phyloP scores from a whole-genome alignment of 2,113 vertebrate genomes.

The Xiphias gladius region DNA sequence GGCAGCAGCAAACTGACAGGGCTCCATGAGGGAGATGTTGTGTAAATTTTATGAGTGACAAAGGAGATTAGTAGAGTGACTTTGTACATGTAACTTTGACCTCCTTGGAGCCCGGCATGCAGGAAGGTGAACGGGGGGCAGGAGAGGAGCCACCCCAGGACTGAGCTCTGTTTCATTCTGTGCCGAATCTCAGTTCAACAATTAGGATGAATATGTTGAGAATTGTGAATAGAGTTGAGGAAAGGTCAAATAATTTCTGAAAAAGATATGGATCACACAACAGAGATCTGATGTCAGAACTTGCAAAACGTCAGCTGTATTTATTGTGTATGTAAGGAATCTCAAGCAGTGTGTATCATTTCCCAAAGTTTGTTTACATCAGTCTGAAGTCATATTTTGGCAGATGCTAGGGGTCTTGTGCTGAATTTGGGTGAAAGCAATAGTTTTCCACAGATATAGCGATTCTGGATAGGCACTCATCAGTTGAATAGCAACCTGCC shows the following conservation, averaged over 20 bases:
- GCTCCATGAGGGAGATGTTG: slow-evolving; percentile 86
- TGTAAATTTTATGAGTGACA: slow-evolving; percentile 91
- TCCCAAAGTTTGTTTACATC: slow-evolving; percentile 58
- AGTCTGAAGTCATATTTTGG: slow-evolving; percentile 67
- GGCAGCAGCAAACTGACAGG: slow-evolving; percentile 86
- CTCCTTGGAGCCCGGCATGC: slow-evolving; percentile 69
- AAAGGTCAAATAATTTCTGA: background rate
- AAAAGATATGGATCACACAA: background rate
- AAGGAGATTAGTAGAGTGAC: slow-evolving; percentile 86
- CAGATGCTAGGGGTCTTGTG: slow-evolving; percentile 60
- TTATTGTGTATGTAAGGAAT: background rate
- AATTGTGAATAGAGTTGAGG: background rate
- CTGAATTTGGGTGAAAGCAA: slow-evolving; percentile 60
- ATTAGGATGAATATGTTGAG: background rate
- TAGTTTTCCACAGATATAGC: slow-evolving; percentile 65
- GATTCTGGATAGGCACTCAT: slow-evolving; percentile 72
- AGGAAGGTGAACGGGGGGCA: slow-evolving; percentile 61
- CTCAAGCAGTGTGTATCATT: slow-evolving; percentile 27
- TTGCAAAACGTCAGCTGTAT: background rate
- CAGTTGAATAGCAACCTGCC: slow-evolving; percentile 76
- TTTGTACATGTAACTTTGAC: slow-evolving; percentile 84
- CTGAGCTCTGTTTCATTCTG: background rate
- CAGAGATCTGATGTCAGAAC: background rate
- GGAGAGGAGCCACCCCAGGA: background rate
- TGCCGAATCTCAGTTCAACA: background rate